Base-by-base conservation (phyloP, 1,140 invertebrate species). In the Acromyrmex echinatior region DNA sequence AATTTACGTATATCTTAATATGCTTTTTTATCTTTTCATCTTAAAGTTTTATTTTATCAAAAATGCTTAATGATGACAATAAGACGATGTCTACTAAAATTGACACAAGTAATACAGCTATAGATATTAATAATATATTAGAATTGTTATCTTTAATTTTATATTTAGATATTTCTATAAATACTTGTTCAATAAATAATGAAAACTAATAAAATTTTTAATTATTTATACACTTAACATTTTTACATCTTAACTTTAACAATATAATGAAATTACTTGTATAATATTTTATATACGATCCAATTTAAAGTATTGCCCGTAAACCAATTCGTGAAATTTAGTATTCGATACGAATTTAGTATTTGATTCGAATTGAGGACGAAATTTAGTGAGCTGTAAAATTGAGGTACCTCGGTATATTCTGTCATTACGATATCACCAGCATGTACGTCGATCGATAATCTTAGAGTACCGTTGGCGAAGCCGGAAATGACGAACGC, bases 401-500 rank as follows among this genome's bases (percentile, higher is more conserved):
- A 56, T 6, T 28, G 7, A 5, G n/a, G 28, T 71, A 12, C 2
- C 6, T 56, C 2, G 63, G 14, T 68, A 53, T 68, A 53, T 66
- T 63, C 21, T 3, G 10, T 14, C 16, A 63, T 53, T 49, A 70
- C 71, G 74, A 49, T 74, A 16, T 21, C 53, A 31, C 12, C n/a
- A n/a, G 3, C 56, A 7, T 66, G 35, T 70, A 87, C 84, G 60
- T 87, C 9, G 39, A 45, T 86, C 86, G 68, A 89, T 86, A 91
- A 91, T 79, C 80, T 56, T 60, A n/a, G 56, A 85, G 74, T 92
- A 92, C 86, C 88, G 90, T 90, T 88, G 86, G n/a, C 28, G 25
- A 87, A 84, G 81, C 87, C 90, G 90, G 90, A 92, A 92, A 80
- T 86, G 35, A 60, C 62, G 53, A 82, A 70, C 82, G 60, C 63